These are phyloP conservation scores for Drosophila ananassae DNA, from an alignment of 1,140 invertebrate species.

Conservation along the genomic window DNA sequence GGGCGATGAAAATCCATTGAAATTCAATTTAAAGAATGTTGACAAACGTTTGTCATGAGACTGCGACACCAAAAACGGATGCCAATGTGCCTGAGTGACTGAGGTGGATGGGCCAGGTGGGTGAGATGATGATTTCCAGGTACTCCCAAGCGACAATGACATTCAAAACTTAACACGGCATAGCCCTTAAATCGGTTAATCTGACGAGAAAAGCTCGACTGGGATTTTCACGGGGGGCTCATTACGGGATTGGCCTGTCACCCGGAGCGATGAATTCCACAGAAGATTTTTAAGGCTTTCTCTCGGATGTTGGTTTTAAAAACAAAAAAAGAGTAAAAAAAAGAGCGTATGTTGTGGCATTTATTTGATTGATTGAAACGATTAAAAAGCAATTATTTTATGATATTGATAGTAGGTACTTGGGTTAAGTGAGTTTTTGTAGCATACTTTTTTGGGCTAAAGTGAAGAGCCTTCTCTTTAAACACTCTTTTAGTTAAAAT, in stretches of 20 bases:
- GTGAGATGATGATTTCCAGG: slow-evolving; percentile 36
- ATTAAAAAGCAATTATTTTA: too few species aligned
- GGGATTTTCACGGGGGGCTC: slow-evolving; percentile 22
- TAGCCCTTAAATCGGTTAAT: slow-evolving; percentile 33
- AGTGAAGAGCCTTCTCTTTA: too few species aligned
- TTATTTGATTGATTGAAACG: too few species aligned
- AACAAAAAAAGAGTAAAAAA: too few species aligned
- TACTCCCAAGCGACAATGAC: slow-evolving; percentile 33
- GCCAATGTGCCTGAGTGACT: not conserved
- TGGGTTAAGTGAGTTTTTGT: too few species aligned
- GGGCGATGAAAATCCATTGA: slow-evolving; percentile 55
- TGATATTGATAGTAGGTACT: too few species aligned
- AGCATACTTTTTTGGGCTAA: too few species aligned
- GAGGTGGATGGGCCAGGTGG: not conserved
- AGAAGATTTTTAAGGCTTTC: not conserved
- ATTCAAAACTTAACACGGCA: slow-evolving; percentile 23
- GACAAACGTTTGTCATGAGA: slow-evolving; percentile 63
- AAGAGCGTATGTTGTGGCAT: too few species aligned
- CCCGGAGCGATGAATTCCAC: not conserved
- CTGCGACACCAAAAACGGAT: slow-evolving; percentile 22
- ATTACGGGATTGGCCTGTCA: slow-evolving; percentile 26
- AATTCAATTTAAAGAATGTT: slow-evolving; percentile 65
- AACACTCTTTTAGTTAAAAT: too few species aligned
- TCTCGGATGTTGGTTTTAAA: too few species aligned
- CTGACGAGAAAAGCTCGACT: slow-evolving; percentile 32